These are phyloP conservation scores for Tetropium fuscum DNA, from an alignment of 2,888 invertebrate genomes.

Conservation along the genomic window DNA sequence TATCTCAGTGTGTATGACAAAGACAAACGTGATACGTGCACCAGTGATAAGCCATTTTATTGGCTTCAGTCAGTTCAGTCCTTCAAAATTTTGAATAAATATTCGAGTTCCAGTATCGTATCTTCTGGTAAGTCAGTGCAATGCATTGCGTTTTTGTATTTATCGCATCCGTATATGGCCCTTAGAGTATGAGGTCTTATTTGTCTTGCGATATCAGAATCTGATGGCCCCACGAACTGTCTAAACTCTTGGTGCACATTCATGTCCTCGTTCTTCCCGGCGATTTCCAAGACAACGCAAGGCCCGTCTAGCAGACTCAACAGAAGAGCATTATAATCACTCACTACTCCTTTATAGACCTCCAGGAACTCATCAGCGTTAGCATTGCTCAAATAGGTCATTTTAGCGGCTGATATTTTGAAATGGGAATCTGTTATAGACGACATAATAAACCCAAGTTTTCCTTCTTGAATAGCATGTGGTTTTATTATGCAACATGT, in stretches of 20 bases:
- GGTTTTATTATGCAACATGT: slow-evolving; percentile 91
- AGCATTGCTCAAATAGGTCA: slow-evolving; percentile 81
- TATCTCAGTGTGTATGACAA: too few relatives aligned
- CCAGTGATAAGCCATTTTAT: too few relatives aligned
- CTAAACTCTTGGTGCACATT: slow-evolving; percentile 81
- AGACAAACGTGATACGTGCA: too few relatives aligned
- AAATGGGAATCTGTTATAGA: slow-evolving; percentile 80
- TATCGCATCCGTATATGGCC: slow-evolving; percentile 85
- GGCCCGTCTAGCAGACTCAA: slow-evolving; percentile 86
- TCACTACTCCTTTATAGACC: slow-evolving; percentile 90
- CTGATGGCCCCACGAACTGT: slow-evolving; percentile 87
- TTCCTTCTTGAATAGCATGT: slow-evolving; percentile 84
- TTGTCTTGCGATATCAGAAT: slow-evolving; percentile 91
- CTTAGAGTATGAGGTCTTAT: slow-evolving; percentile 86
- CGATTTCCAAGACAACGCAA: slow-evolving; percentile 88
- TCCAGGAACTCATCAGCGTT: slow-evolving; percentile 94
- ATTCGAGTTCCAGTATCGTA: slow-evolving; percentile 84
- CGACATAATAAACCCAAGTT: slow-evolving; percentile 77
- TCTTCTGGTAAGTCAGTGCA: slow-evolving; percentile 95
- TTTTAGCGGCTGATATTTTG: slow-evolving; percentile 82
- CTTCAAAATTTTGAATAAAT: slow-evolving; percentile 79
- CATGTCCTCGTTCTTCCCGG: slow-evolving; percentile 68
- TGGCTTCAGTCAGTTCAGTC: too few relatives aligned
- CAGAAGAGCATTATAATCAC: slow-evolving; percentile 84
- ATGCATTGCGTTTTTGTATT: slow-evolving; percentile 90